These are phyloP conservation scores for Artibeus jamaicensis DNA, from an alignment of 2,797 vertebrate genomes.

Conservation along the genomic window DNA sequence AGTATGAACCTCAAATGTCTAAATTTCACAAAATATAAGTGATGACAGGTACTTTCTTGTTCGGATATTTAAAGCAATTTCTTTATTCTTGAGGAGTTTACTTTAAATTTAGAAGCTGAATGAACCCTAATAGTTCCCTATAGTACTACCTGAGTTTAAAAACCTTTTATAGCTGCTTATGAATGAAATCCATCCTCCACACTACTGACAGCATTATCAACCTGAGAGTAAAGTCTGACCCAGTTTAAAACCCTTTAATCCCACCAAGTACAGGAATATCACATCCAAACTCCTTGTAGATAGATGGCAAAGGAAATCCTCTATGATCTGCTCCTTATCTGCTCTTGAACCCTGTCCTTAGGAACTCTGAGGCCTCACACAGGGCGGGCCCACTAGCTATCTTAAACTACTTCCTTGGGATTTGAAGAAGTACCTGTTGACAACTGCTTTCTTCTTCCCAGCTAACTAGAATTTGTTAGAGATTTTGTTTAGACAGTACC, in stretches of 20 bases:
- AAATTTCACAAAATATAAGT: conserved; percentile 8
- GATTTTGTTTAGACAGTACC: not conserved
- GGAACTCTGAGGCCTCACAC: not conserved
- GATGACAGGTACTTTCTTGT: conserved; percentile 16
- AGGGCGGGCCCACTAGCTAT: not conserved
- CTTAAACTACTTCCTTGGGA: not conserved
- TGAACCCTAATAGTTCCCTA: not conserved
- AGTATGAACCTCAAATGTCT: not conserved
- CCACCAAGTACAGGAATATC: not conserved
- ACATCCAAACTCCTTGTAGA: not conserved
- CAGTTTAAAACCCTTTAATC: not conserved
- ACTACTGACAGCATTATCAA: not conserved
- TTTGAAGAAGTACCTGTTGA: not conserved
- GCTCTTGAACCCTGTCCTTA: not conserved
- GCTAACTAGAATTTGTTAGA: not conserved
- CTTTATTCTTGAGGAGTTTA: conserved; percentile 2
- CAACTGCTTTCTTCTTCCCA: not conserved
- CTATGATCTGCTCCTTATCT: not conserved
- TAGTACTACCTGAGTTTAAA: not conserved
- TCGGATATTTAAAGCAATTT: not conserved
- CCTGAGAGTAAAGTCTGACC: not conserved
- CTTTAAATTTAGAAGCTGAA: conserved; percentile 22
- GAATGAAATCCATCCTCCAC: not conserved
- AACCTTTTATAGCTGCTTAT: not conserved
- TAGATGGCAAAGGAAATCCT: not conserved